A percentile compares a stretch with the other conserved stretches of the same genome.
Evolutionary conservation across 2,888 invertebrate species (phyloP).

Genomic region (Stomorhina lunata): DNA sequence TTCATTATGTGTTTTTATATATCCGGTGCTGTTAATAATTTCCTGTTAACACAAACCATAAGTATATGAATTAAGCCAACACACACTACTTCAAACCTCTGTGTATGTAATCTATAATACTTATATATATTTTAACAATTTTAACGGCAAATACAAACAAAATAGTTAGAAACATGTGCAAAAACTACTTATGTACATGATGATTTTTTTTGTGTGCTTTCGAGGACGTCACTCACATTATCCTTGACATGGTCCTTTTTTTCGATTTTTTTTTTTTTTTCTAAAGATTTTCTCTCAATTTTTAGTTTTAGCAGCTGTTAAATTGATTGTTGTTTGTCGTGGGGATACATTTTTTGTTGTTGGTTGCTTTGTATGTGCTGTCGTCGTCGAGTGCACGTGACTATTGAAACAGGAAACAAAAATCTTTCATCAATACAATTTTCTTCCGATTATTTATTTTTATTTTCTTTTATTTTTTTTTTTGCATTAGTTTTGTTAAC

Average conservation of each 20-base stretch:
- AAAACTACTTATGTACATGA: conserved; percentile 21
- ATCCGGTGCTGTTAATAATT: not conserved
- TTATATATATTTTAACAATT: not conserved
- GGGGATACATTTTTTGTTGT: not conserved
- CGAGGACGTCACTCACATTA: conserved; percentile 27
- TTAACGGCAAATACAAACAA: not conserved
- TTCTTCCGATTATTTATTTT: not conserved
- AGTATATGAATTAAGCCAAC: not conserved
- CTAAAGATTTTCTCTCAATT: not conserved
- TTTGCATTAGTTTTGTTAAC: not conserved
- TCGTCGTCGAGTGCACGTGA: conserved; percentile 58
- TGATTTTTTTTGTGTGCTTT: conserved; percentile 41
- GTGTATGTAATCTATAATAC: not conserved
- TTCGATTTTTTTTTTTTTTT: not conserved
- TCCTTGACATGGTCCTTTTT: not conserved
- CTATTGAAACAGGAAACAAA: conserved; percentile 53
- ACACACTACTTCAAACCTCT: not conserved
- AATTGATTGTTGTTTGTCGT: conserved; percentile 63
- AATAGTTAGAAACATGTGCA: conserved; percentile 2
- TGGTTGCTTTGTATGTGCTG: conserved; percentile 19
- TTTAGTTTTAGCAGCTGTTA: conserved; percentile 26
- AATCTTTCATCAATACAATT: conserved; percentile 58
- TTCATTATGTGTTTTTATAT: not conserved
- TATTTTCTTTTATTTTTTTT: not conserved
- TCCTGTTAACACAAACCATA: not conserved